Conservation (phyloP, 92 coral and sea anemone genomes). For the Diadumene lineata region DNA sequence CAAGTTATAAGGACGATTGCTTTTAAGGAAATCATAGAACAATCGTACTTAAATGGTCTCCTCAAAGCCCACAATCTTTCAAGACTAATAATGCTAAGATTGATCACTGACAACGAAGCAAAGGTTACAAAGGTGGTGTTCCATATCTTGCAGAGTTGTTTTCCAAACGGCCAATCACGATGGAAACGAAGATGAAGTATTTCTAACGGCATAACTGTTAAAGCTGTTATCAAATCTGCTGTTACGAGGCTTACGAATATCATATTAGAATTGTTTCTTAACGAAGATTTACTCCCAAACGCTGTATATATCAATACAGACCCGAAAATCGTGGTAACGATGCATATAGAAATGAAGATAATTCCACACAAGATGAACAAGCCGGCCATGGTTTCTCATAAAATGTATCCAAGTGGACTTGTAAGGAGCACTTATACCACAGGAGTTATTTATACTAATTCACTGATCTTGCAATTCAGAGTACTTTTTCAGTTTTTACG, state of each 20-base stretch:
- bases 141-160: slow-evolving; percentile 27
- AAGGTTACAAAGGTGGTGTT: slow-evolving; percentile 45
- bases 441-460: too few relatives aligned
- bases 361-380: background rate
- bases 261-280: slow-evolving; percentile 36
- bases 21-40: slow-evolving; percentile 17
- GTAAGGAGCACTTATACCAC: too few relatives aligned
- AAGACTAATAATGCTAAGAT: slow-evolving; percentile 29
- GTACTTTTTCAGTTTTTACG: too few relatives aligned
- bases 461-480: too few relatives aligned
- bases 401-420: too few relatives aligned
- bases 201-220: slow-evolving; percentile 49
- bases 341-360: slow-evolving; percentile 18
- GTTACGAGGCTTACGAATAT: slow-evolving; percentile 44
- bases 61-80: slow-evolving; percentile 37
- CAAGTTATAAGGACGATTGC: background rate
- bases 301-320: slow-evolving; percentile 33
- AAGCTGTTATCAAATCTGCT: slow-evolving; percentile 37
- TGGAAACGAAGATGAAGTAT: slow-evolving; percentile 9
- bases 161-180: slow-evolving; percentile 38
- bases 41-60: slow-evolving; percentile 40
- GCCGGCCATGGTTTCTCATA: slow-evolving; percentile 1
- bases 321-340: slow-evolving; percentile 29
- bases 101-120: slow-evolving; percentile 39
- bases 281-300: slow-evolving; percentile 13